Base-by-base conservation (phyloP, 2,888 invertebrate species). In the Tetragonula carbonaria region DNA sequence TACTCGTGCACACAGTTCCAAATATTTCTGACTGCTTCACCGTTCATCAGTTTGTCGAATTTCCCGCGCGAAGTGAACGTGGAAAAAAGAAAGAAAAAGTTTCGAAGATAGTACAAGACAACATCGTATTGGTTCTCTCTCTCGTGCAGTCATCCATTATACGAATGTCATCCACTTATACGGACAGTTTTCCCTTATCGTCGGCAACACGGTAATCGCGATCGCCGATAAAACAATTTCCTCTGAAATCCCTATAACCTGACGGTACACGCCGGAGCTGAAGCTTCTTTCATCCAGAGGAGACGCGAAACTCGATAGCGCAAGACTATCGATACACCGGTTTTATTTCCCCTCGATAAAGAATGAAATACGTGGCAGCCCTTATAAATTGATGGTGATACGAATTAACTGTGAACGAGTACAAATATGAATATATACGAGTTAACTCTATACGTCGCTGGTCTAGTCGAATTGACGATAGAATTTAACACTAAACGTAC, bases 141-240 rank as follows among this genome's bases (percentile, higher is more conserved):
- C n/a, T 38, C 38, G 38, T 38, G 38, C 38, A 18, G 23, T 50
- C 45, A 33, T 33, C n/a, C 21, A 55, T 78, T 76, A 71, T 8
- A 66, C 13, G 14, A 38, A 70, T 28, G 33, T 70, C 51, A 51
- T 71, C 21, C 68, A 23, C 50, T 71, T 53, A 18, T 23, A 18
- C 57, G 21, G 28, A 76, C 16, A 51, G 23, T 59, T 67, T 5
- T 38, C 51, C 14, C 21, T 11, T 59, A 57, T 74, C 21, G 13
- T 16, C 16, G n/a, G 55, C 50, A 33, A 74, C 38, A 38, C 14
- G n/a, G 59, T 75, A 80, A 72, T 73, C 59, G 23, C 6, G 21
- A 55, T 51, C n/a, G 14, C 1, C 62, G 45, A 71, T 72, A 53
- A 71, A 81, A 71, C 67, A 72, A 76, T 81, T 81, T 63, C 16